These are phyloP conservation scores for Tetanocera ferruginea DNA, from an alignment of 2,888 invertebrate species.

Conservation along the genomic window DNA sequence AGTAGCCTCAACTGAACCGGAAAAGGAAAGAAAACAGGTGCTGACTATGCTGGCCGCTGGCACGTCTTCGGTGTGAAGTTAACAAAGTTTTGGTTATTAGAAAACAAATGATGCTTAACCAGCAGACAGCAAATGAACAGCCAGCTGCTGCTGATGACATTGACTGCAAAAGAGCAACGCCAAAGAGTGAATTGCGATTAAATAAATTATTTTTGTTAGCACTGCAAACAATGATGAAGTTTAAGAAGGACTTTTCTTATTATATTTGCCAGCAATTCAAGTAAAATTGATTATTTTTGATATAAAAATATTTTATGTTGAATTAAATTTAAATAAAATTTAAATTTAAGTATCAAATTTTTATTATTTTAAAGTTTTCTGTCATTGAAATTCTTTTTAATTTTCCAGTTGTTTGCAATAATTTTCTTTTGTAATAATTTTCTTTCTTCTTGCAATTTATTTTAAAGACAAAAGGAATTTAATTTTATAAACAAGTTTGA, in stretches of 20 bases:
- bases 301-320: not conserved
- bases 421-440: no score
- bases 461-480: not conserved
- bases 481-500: not conserved
- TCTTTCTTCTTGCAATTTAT: not conserved
- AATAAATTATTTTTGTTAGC: no score
- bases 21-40: not conserved
- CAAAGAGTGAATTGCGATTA: not conserved
- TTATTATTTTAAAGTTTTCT: not conserved
- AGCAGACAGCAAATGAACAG: constrained; percentile 14
- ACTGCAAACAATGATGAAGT: no score
- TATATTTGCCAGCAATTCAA: no score
- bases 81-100: constrained; percentile 50
- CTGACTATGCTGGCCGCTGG: not conserved
- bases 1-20: not conserved
- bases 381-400: no score
- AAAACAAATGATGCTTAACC: constrained; percentile 42
- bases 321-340: not conserved
- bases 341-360: not conserved
- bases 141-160: constrained; percentile 53
- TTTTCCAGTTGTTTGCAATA: no score
- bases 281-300: no score
- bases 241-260: no score
- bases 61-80: not conserved
- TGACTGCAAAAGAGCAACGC: not conserved